Evolutionary conservation across 2,888 invertebrate genomes (phyloP).

Genomic region (Brachypterus glaber): DNA sequence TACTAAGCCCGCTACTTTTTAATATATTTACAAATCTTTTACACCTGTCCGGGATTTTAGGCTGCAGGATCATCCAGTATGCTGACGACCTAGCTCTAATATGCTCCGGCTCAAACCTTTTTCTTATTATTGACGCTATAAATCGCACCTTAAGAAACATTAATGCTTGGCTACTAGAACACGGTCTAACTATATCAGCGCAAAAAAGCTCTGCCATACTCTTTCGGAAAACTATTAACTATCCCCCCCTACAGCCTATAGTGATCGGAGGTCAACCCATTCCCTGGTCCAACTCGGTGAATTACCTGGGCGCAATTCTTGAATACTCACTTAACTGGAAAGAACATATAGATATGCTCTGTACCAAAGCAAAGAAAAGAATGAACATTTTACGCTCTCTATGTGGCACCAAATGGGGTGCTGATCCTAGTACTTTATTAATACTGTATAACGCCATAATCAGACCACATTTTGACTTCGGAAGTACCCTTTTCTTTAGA

Average conservation of each 20-base stretch:
- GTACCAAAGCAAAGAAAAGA: conserved; percentile 7
- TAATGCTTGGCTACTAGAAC: conserved; percentile 6
- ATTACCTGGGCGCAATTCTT: conserved; percentile 10
- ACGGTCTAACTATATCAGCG: conserved; percentile 6
- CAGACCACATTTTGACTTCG: conserved; percentile 13
- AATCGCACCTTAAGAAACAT: conserved; percentile 5
- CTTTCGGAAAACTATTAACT: no score
- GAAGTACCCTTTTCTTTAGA: not conserved
- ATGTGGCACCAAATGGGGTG: conserved; percentile 9
- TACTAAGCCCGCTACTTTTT: conserved; percentile 7
- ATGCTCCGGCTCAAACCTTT: not conserved
- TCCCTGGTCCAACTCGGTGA: conserved; percentile 6
- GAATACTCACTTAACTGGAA: conserved; percentile 4
- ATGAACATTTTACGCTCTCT: conserved; percentile 11
- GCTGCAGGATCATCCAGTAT: conserved; percentile 10
- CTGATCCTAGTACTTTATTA: conserved; percentile 7
- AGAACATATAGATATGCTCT: conserved; percentile 1
- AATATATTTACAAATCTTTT: conserved; percentile 9
- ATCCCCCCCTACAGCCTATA: not conserved
- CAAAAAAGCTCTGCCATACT: conserved; percentile 9
- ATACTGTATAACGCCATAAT: conserved; percentile 5
- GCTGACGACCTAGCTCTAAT: conserved; percentile 9
- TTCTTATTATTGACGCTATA: conserved; percentile 3
- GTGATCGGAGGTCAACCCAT: conserved; percentile 1
- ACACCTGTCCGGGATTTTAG: no score